Evolutionary conservation across 2,113 vertebrate species (phyloP).

Genomic region (Rhegmatorhina hoffmannsi): DNA sequence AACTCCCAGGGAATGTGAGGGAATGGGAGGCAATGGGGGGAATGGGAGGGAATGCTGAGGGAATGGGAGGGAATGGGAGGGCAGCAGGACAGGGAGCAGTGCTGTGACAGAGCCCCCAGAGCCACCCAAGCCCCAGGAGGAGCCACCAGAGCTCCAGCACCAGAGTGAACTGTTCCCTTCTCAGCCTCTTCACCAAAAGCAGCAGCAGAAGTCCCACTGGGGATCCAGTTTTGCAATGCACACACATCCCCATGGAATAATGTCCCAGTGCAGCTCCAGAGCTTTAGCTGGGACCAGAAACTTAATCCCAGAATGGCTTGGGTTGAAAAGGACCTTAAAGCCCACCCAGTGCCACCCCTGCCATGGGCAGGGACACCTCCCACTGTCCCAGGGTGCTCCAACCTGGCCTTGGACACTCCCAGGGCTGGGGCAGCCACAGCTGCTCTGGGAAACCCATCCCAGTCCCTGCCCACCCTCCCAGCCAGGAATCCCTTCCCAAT

Average conservation of each 20-base stretch:
- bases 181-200: background rate
- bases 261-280: background rate
- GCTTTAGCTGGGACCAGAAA: background rate
- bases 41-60: background rate
- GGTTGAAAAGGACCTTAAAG: background rate
- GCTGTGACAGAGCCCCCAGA: background rate
- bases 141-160: background rate
- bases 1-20: background rate
- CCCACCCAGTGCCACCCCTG: fast-evolving
- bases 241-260: fast-evolving
- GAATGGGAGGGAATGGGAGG: too few species aligned
- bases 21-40: background rate
- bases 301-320: background rate
- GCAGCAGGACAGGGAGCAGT: too few species aligned
- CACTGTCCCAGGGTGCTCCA: background rate
- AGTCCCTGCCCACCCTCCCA: fast-evolving
- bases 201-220: background rate
- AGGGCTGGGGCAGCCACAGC: background rate
- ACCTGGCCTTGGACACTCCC: background rate
- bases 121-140: background rate
- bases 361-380: background rate
- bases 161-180: background rate
- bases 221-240: background rate
- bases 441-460: background rate
- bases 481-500: background rate